Base-by-base conservation (phyloP, 1,140 invertebrate species). In the Microvelia longipes region DNA sequence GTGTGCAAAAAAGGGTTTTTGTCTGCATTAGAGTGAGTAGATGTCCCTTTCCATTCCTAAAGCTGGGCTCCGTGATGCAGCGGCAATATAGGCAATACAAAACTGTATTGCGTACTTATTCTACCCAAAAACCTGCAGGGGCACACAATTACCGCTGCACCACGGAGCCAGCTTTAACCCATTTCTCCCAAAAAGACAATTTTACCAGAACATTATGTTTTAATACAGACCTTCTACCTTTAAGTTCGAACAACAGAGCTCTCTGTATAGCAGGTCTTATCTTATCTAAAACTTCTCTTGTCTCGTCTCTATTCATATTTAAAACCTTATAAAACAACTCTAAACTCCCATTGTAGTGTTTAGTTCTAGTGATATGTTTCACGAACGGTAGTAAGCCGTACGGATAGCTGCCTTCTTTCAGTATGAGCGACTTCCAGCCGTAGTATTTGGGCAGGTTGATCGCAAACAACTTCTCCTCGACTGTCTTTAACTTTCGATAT, bases 401-500 rank as follows among this genome's bases (percentile, higher is more conserved):
- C 1, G 84, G 85, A 65, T 87, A 75, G 26, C 72, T 65, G 66
- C 82, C 77, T 75, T 91, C 87, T 0, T 81, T 76, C 2, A 93
- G 76, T 71, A 85, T 79, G 27, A 86, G 76, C 29, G 82, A 83
- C 72, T 83, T 83, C 81, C 85, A 93, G 5, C 91, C 90, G 78
- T 91, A 93, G 77, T 88, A 91, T 66, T 84, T 82, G 2, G 88
- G 87, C 84, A 93, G 87, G 77, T 91, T 92, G 1, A 91, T 69
- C 75, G 88, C 88, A 64, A 90, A 85, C 68, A 90, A 81, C 77
- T 94, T 94, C 79, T 92, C 89, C 79, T 93, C 91, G 0, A 91
- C 83, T 0, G 89, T 90, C 65, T 85, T 81, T 50, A 90, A 73
- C 5, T 80, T 76, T 74, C 84, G 83, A 27, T 92, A 84, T 74